Conservation (phyloP, 1,140 invertebrate genomes). For the Anastrepha obliqua region DNA sequence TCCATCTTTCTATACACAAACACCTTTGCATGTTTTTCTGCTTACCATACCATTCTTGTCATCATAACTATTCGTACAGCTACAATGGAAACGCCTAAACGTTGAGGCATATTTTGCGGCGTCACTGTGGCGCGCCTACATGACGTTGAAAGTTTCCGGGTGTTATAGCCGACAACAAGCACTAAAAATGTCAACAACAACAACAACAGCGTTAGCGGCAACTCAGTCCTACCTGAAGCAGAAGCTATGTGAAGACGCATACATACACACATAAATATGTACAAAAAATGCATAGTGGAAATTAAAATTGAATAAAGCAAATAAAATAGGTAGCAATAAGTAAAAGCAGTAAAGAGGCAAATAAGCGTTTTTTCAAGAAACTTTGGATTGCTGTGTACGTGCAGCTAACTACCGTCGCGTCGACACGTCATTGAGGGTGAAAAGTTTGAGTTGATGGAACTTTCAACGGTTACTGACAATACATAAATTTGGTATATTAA, state of each 20-base stretch:
- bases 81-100: constrained; percentile 4
- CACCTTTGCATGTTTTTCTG: too few relatives aligned
- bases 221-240: neutral
- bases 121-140: constrained; percentile 55
- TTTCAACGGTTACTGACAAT: constrained; percentile 40
- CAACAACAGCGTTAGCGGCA: constrained; percentile 18
- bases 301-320: constrained; percentile 46
- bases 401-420: constrained; percentile 48
- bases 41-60: neutral
- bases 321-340: neutral
- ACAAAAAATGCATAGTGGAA: neutral
- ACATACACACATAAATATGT: neutral
- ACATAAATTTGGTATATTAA: constrained; percentile 19
- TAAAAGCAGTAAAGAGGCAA: constrained; percentile 12
- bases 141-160: constrained; percentile 54
- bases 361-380: neutral
- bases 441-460: constrained; percentile 7
- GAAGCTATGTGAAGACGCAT: neutral
- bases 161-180: constrained; percentile 13
- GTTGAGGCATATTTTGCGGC: constrained; percentile 55
- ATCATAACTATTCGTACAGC: neutral
- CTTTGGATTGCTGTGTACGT: neutral
- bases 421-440: constrained; percentile 8
- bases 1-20: neutral
- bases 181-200: neutral